Evolutionary conservation across 92 coral and sea anemone species (phyloP).

Genomic region (Diadumene lineata): DNA sequence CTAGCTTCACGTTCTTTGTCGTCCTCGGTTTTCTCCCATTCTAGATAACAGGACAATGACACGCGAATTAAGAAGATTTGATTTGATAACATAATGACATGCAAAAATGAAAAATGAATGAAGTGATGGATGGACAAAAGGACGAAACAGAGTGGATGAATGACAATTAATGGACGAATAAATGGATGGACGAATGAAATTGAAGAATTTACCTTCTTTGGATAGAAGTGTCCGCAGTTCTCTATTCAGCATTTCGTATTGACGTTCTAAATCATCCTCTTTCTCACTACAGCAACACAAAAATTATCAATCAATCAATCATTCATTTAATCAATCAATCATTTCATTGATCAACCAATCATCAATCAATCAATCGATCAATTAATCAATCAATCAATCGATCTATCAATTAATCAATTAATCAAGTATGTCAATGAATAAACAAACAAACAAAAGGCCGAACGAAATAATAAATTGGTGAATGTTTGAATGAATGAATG

Average conservation of each 20-base stretch:
- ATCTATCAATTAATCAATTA: too few species aligned
- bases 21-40: slow-evolving; percentile 78
- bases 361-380: too few species aligned
- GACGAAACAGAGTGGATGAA: neutral
- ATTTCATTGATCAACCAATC: too few species aligned
- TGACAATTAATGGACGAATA: neutral
- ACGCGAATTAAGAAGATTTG: too few species aligned
- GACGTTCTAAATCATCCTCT: slow-evolving; percentile 87
- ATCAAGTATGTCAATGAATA: too few species aligned
- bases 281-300: slow-evolving; percentile 60
- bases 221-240: slow-evolving; percentile 77
- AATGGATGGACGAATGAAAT: neutral
- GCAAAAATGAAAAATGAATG: neutral
- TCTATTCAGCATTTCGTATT: slow-evolving; percentile 80
- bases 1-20: slow-evolving; percentile 68
- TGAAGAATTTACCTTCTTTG: slow-evolving; percentile 59
- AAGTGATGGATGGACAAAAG: neutral
- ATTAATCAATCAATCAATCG: too few species aligned
- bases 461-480: too few species aligned
- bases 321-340: too few species aligned
- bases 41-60: slow-evolving; percentile 35
- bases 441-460: too few species aligned
- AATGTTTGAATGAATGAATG: too few species aligned
- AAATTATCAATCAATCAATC: neutral
- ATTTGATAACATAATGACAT: too few species aligned